A percentile compares a stretch with the other conserved stretches of the same genome.
Evolutionary conservation across 2,113 vertebrate genomes (phyloP).

Genomic region (Ariopsis seemanni): DNA sequence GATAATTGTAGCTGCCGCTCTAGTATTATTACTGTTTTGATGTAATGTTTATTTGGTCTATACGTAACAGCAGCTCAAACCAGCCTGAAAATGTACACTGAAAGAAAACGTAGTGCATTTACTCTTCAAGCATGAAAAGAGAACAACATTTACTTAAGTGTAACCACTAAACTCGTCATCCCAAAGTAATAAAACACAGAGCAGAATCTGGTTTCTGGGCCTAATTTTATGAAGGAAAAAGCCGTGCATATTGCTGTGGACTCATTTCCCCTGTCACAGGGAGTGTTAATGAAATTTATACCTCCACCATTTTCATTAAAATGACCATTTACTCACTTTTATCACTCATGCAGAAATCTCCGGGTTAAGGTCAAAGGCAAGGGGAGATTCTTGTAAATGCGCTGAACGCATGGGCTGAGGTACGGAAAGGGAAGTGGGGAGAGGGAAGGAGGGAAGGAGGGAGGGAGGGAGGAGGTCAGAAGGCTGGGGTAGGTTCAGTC

Average conservation of each 20-base stretch:
- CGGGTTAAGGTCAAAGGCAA: slow-evolving; percentile 54
- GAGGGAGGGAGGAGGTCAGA: neutral
- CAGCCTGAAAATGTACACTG: slow-evolving; percentile 2
- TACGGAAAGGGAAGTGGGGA: neutral
- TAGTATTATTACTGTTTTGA: neutral
- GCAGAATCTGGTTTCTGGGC: slow-evolving; percentile 27
- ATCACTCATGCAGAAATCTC: slow-evolving; percentile 47
- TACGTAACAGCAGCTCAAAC: neutral
- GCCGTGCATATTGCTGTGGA: slow-evolving; percentile 8
- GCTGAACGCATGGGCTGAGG: neutral
- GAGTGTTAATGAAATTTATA: slow-evolving; percentile 48
- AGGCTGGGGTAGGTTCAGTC: slow-evolving; percentile 39
- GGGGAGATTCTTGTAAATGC: slow-evolving; percentile 17
- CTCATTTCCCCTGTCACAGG: slow-evolving; percentile 39
- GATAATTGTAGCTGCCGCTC: too few relatives aligned
- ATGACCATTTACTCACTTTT: slow-evolving; percentile 51
- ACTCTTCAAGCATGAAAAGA: neutral
- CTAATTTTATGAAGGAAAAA: slow-evolving; percentile 36
- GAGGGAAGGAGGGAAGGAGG: neutral
- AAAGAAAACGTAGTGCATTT: neutral
- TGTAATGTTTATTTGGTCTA: neutral
- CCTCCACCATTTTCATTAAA: slow-evolving; percentile 49
- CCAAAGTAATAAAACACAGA: slow-evolving; percentile 9
- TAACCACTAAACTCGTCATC: neutral
- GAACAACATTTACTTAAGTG: slow-evolving; percentile 21